phyloP scores from a whole-genome alignment of 2,888 invertebrate genomes.

The Platynereis dumerilii region DNA sequence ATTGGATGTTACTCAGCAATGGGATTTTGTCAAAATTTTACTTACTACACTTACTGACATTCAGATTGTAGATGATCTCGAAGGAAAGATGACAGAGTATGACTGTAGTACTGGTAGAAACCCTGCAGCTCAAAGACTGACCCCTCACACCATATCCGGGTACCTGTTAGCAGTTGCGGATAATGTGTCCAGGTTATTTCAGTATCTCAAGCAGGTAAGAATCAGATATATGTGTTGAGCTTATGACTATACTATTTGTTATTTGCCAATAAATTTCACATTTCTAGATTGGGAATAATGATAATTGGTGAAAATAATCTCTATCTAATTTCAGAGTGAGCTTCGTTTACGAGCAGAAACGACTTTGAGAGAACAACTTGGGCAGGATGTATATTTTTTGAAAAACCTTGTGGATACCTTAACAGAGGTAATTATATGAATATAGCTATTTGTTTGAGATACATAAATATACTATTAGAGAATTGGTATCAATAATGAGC shows the following conservation, averaged over 20 bases:
- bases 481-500: too few species aligned
- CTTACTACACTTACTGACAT: background rate
- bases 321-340: conserved; percentile 45
- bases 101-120: conserved; percentile 50
- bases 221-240: too few species aligned
- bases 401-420: conserved; percentile 48
- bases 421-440: conserved; percentile 47
- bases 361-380: conserved; percentile 50
- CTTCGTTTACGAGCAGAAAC: conserved; percentile 47
- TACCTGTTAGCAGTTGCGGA: conserved; percentile 55
- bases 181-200: conserved; percentile 49
- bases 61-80: conserved; percentile 51
- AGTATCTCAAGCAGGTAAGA: conserved; percentile 50
- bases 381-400: conserved; percentile 52
- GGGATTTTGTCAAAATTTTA: background rate
- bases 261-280: too few species aligned
- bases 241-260: too few species aligned
- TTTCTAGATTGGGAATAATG: too few species aligned
- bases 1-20: background rate
- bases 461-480: too few species aligned
- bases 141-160: conserved; percentile 51
- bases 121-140: conserved; percentile 43
- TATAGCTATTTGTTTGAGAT: background rate
- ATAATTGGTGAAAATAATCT: too few species aligned
- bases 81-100: conserved; percentile 50